Percentiles rank a stretch among this genome's conserved stretches.
Evolutionary conservation across 2,797 vertebrate species (phyloP).

Genomic region (Ispidina picta): DNA sequence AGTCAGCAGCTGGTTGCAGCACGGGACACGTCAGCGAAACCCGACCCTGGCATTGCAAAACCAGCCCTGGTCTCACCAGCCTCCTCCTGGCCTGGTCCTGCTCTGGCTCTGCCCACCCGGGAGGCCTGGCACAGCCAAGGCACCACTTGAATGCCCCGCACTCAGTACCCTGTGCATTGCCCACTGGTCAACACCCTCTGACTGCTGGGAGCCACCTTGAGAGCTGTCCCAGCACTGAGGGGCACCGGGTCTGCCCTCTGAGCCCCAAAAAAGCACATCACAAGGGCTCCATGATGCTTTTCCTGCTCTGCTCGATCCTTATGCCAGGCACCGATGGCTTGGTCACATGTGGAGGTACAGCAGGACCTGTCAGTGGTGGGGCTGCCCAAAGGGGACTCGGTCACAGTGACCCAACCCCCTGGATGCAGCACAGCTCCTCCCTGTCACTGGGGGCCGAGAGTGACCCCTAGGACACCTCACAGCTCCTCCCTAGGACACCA

Average conservation of each 20-base stretch:
- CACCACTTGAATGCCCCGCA: rapidly evolving
- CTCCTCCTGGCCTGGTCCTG: background rate
- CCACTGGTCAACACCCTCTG: background rate
- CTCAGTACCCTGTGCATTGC: background rate
- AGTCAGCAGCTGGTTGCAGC: constrained; percentile 63
- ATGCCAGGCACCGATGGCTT: rapidly evolving
- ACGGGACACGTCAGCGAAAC: constrained; percentile 77
- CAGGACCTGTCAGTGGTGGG: rapidly evolving
- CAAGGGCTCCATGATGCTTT: background rate
- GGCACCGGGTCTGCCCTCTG: rapidly evolving
- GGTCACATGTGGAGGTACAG: background rate
- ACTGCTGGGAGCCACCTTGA: background rate
- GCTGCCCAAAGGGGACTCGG: too few species aligned
- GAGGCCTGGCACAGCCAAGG: rapidly evolving
- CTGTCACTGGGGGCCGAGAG: background rate
- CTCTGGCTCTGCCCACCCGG: background rate
- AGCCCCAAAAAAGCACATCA: background rate
- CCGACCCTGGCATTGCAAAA: constrained; percentile 70
- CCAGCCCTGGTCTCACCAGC: background rate
- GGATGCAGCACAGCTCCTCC: background rate
- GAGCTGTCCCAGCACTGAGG: rapidly evolving
- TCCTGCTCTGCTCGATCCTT: background rate
- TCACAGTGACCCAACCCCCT: background rate
- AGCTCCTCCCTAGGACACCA: background rate
- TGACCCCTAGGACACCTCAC: background rate